Percentiles rank a stretch among this genome's conserved stretches.
Evolutionary conservation across 2,113 vertebrate species (phyloP).

Genomic region (Chloropsis hardwickii): DNA sequence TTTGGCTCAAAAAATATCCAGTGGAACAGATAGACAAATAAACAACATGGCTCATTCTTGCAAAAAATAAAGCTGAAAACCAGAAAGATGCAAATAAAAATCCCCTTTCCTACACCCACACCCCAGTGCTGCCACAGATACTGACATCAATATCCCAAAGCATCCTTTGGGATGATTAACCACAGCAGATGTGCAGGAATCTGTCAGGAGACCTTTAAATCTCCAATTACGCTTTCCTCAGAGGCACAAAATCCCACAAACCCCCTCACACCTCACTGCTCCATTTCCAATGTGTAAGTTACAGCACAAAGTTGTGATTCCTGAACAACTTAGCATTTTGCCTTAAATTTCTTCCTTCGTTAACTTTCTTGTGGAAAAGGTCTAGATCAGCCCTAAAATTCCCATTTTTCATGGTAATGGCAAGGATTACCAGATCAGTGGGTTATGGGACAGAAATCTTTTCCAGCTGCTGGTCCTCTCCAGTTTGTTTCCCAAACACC

Average conservation of each 20-base stretch:
- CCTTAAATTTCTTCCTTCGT: not conserved
- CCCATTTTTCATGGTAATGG: not conserved
- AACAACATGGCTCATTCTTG: not conserved
- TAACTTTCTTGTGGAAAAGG: not conserved
- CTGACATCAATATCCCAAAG: rapidly evolving
- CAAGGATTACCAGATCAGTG: not conserved
- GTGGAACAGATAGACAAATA: too few relatives aligned
- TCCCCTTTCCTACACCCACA: not conserved
- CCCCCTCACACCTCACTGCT: not conserved
- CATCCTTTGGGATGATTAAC: not conserved
- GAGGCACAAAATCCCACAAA: not conserved
- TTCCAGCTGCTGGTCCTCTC: not conserved
- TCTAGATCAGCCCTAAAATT: not conserved
- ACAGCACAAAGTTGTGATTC: rapidly evolving
- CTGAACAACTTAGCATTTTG: not conserved
- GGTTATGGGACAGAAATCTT: not conserved
- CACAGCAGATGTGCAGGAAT: not conserved
- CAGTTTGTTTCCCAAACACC: not conserved
- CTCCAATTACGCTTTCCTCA: not conserved
- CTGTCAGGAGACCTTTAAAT: not conserved
- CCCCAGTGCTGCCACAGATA: rapidly evolving
- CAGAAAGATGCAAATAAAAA: not conserved
- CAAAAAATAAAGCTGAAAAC: not conserved
- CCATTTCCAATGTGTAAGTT: rapidly evolving
- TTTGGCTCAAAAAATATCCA: rapidly evolving